phyloP scores from a whole-genome alignment of 2,113 vertebrate species.

The Myanophis thanlyinensis region DNA sequence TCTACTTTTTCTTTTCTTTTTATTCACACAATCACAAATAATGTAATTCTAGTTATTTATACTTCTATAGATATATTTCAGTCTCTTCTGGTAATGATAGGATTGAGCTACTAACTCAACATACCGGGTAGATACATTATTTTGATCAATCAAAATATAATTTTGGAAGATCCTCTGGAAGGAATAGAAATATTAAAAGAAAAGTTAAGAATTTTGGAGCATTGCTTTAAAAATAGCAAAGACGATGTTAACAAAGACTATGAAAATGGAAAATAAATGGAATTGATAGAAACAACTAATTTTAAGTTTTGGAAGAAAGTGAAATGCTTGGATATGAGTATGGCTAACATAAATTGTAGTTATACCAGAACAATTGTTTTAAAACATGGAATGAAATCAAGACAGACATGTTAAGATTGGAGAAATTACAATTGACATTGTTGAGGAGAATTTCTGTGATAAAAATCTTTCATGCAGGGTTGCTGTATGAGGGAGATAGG shows the following conservation, averaged over 20 bases:
- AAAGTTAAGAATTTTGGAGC: neutral
- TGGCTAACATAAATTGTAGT: neutral
- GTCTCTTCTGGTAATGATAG: neutral
- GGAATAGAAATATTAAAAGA: neutral
- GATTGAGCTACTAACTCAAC: neutral
- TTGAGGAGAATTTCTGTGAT: neutral
- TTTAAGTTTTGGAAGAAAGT: neutral
- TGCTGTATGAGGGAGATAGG: neutral
- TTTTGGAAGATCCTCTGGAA: neutral
- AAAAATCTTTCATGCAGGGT: neutral
- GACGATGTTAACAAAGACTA: neutral
- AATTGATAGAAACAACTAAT: neutral
- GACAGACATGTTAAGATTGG: neutral
- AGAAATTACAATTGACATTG: neutral
- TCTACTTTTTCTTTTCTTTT: neutral
- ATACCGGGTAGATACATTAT: neutral
- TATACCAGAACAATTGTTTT: neutral
- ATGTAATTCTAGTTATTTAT: neutral
- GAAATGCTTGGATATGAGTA: neutral
- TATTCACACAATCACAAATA: neutral
- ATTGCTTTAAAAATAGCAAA: neutral
- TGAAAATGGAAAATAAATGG: neutral
- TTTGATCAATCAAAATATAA: neutral
- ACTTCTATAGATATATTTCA: neutral
- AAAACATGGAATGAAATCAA: neutral